phyloP scores from a whole-genome alignment of 2,797 vertebrate species.

The Pangasius mekongensis region DNA sequence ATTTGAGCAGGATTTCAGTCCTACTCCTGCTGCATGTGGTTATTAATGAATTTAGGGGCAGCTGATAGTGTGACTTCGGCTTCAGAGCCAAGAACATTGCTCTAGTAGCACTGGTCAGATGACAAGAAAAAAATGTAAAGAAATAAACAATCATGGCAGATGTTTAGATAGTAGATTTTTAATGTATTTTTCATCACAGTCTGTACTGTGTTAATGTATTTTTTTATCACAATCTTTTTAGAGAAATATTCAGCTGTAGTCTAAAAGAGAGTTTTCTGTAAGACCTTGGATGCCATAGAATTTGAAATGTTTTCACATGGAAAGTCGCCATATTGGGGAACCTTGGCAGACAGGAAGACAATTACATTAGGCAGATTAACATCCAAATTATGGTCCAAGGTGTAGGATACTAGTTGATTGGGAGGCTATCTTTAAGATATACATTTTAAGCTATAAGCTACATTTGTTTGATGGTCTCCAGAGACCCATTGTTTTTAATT shows the following conservation, averaged over 20 bases:
- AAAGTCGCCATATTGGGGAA: not conserved
- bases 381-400: not conserved
- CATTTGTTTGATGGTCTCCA: not conserved
- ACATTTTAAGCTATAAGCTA: not conserved
- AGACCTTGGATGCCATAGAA: not conserved
- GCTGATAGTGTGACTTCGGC: not conserved
- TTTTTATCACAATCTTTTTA: not conserved
- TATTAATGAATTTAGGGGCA: conserved; percentile 59
- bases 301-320: not conserved
- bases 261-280: not conserved
- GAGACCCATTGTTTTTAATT: not conserved
- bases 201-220: not conserved
- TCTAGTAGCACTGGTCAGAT: not conserved
- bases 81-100: conserved; percentile 2
- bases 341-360: not conserved
- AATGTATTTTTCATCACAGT: not conserved
- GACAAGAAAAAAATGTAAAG: not conserved
- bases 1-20: conserved; percentile 64
- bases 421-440: not conserved
- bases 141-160: not conserved
- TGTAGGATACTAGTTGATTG: not conserved
- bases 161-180: not conserved
- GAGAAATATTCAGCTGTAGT: not conserved
- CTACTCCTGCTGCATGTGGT: not conserved
- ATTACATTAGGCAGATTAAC: not conserved